Base-by-base conservation (phyloP, 2,797 vertebrate genomes). In the Macropodus opercularis region DNA sequence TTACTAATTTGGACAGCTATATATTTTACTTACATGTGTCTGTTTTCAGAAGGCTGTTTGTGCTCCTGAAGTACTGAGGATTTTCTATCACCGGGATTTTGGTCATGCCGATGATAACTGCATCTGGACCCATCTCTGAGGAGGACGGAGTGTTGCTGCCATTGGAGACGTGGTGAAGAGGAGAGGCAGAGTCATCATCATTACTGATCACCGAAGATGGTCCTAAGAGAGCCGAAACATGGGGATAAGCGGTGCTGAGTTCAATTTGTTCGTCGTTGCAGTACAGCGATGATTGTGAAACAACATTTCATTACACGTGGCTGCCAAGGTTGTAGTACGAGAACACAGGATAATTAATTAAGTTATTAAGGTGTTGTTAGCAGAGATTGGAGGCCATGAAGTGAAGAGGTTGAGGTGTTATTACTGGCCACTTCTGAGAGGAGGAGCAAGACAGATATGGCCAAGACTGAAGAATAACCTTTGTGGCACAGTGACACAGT, bases 31-130 rank as follows among this genome's bases (percentile, higher is more conserved):
- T 87, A 98, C 97, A 98, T 6, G 96, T 98, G 86, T 98, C 96
- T 2, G 96, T 93, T 86, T 98, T 98, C 75, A 98, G 94, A 61
- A 98, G 92, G 79, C 94, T 97, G 87, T 94, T 95, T 47, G 95
- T 95, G 89, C 95, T 98, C 86, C 97, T 95, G 90, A 99, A 99
- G 87, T 99, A 99, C 83, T 99, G 97, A 0, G 97, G 97, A 88
- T 99, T 98, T 92, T 99, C 97, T n/a, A 99, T 99, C 70, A 99
- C 95, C 0, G 97, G 97, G 85, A 98, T 98, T 91, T 98, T 98
- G 21, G 95, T 98, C 96, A 99, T 98, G 65, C 96, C 96, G 54
- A 99, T 98, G 83, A 98, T 96, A 54, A 98, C 96, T 1, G 96
- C 94, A 0, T 98, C 97, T 0, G 96, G 93, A 44, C 96, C 97